Conservation (phyloP, 2,113 vertebrate species). For the Mirza zaza region DNA sequence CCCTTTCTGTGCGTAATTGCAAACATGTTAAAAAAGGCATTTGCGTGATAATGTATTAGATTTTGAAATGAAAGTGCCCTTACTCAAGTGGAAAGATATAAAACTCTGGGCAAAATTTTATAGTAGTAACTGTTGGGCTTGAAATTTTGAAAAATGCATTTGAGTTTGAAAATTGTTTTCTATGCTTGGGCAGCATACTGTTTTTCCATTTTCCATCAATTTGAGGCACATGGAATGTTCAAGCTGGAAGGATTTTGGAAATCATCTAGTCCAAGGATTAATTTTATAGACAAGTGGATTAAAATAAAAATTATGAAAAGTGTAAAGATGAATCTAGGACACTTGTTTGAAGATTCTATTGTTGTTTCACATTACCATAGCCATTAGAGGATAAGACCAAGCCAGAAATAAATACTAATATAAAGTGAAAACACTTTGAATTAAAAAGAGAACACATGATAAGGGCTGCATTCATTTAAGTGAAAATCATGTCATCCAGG, state of each 20-base stretch:
- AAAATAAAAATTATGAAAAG: slow-evolving; percentile 67
- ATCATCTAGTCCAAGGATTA: slow-evolving; percentile 21
- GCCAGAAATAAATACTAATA: neutral
- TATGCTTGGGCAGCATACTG: slow-evolving; percentile 15
- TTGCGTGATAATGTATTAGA: slow-evolving; percentile 11
- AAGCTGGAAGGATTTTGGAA: slow-evolving; percentile 51
- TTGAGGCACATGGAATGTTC: slow-evolving; percentile 40
- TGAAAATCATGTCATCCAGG: neutral
- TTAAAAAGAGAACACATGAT: slow-evolving; percentile 2
- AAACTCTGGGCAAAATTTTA: slow-evolving; percentile 27
- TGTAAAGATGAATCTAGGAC: neutral
- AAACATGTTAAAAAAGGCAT: neutral
- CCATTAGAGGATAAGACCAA: neutral
- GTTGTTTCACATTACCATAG: neutral
- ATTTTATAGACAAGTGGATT: slow-evolving; percentile 57
- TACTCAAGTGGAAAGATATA: neutral
- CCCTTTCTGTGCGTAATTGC: neutral
- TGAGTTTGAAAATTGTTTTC: slow-evolving; percentile 61
- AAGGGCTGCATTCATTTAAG: neutral
- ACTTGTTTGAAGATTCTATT: slow-evolving; percentile 28
- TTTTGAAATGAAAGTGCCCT: slow-evolving; percentile 28
- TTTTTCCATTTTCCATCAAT: slow-evolving; percentile 44
- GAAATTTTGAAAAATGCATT: slow-evolving; percentile 38
- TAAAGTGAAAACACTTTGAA: neutral
- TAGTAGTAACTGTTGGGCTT: slow-evolving; percentile 15